Evolutionary conservation across 2,888 invertebrate species (phyloP), one percentile per base, ranked within the genome.

Genomic region (Lasioglossum malachurum): DNA sequence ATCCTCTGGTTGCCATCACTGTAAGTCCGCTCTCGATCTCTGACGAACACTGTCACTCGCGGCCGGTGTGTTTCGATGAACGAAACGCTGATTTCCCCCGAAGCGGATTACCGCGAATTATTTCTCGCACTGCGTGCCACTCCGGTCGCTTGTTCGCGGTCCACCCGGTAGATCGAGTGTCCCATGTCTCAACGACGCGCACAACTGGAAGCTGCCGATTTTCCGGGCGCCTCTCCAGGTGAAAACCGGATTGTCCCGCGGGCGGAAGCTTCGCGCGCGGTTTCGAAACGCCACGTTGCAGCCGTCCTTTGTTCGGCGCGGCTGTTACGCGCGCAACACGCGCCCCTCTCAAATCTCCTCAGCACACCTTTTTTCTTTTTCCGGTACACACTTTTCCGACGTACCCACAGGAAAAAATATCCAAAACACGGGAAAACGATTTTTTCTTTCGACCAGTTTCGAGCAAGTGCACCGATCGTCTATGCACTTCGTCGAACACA

Each of bases 281-380:
- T 86, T 86, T 86, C 86, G 69, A 86, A 86, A 86, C 74, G 86
- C 86, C 86, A 85, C 86, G 86, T 86, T 80, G 86, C 86, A 86
- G 75, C 78, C 72, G 84, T 78, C 53, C 86, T 85, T 86, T 85
- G 80, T 86, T 85, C 67, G 72, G 31, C n/a, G 38, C 46, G 73
- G 31, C 27, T 73, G 73, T 73, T 73, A 46, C 73, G 73, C 73
- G 73, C 67, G 67, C 35, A 73, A 44, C 44, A 49, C 72, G 27
- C 27, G n/a, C 53, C 41, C 53, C 44, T 27, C 31, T 64, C 4
- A 4, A 0, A 35, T 35, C 35, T 35, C 4, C 27, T 57, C 23
- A 49, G 71, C 78, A 38, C 78, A 75, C 75, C 67, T 83, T 80
- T 83, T 80, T 49, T 16, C 7, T 44, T 49, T n/a, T 3, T n/a